A percentile compares a stretch with the other conserved stretches of the same genome.
Evolutionary conservation across 1,140 invertebrate species (phyloP).

Genomic region (Drosophila jambulina): DNA sequence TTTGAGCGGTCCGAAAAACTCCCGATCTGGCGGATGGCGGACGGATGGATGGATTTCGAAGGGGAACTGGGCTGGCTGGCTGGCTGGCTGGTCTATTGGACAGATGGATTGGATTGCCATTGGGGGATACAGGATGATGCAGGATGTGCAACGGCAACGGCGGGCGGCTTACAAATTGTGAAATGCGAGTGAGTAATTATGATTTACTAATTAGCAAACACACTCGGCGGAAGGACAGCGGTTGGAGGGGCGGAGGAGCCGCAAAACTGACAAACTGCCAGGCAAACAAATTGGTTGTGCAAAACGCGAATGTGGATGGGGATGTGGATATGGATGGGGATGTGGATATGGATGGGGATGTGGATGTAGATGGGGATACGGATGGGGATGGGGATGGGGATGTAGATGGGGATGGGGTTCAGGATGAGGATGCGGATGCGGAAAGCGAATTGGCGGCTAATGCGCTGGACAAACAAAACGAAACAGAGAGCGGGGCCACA

Average conservation of each 20-base stretch:
- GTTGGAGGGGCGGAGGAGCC: slow-evolving; percentile 11
- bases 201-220: slow-evolving; percentile 84
- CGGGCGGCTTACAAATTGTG: slow-evolving; percentile 62
- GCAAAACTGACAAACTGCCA: slow-evolving; percentile 60
- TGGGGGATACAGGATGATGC: slow-evolving; percentile 24
- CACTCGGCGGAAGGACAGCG: slow-evolving; percentile 15
- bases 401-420: slow-evolving; percentile 33
- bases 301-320: slow-evolving; percentile 19
- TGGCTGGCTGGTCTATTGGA: slow-evolving; percentile 2
- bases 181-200: slow-evolving; percentile 81
- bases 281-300: slow-evolving; percentile 44
- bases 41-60: slow-evolving; percentile 35
- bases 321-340: slow-evolving; percentile 3
- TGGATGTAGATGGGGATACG: too few relatives aligned
- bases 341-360: background rate
- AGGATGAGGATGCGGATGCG: slow-evolving; percentile 17
- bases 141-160: background rate
- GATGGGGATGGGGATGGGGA: background rate
- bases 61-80: too few relatives aligned
- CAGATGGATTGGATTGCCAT: slow-evolving; percentile 43
- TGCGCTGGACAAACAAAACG: slow-evolving; percentile 60
- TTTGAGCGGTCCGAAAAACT: slow-evolving; percentile 23
- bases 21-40: slow-evolving; percentile 19
- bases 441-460: slow-evolving; percentile 52
- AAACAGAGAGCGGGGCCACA: slow-evolving; percentile 26